These are phyloP conservation scores for Actinopyga echinites DNA, from an alignment of 53 echinoderm and acorn worm species.

Conservation along the genomic window DNA sequence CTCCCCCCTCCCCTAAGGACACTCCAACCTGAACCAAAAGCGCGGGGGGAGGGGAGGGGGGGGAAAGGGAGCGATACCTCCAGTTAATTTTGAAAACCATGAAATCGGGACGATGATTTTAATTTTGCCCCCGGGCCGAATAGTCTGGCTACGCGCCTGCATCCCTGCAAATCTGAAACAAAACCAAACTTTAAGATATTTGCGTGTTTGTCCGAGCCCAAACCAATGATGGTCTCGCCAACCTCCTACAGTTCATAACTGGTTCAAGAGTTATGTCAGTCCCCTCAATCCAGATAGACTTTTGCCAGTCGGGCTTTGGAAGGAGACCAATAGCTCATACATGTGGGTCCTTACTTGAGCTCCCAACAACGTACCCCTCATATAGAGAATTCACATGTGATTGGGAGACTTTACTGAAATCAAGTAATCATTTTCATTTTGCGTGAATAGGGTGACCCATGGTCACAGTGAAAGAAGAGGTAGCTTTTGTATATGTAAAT, in stretches of 20 bases:
- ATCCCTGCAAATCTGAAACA: constrained; percentile 44
- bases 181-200: constrained; percentile 32
- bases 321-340: constrained; percentile 49
- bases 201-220: constrained; percentile 43
- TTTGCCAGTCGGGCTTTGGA: constrained; percentile 38
- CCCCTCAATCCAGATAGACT: constrained; percentile 24
- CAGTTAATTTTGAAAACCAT: too few species aligned
- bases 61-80: too few species aligned
- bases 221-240: constrained; percentile 25
- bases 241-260: constrained; percentile 43
- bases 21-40: too few species aligned
- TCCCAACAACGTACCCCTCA: constrained; percentile 53
- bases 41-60: too few species aligned
- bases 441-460: too few species aligned
- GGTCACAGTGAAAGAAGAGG: too few species aligned
- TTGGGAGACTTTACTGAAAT: constrained; percentile 33
- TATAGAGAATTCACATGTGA: constrained; percentile 53
- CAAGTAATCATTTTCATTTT: too few species aligned
- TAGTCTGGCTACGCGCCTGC: too few species aligned
- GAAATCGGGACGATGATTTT: too few species aligned
- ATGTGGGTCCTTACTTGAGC: constrained; percentile 51
- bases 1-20: too few species aligned
- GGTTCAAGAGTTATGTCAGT: constrained; percentile 43
- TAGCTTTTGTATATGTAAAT: too few species aligned
- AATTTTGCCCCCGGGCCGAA: too few species aligned